Conservation (phyloP, 2,113 vertebrate genomes). For the Forbesichthys papilliferus region DNA sequence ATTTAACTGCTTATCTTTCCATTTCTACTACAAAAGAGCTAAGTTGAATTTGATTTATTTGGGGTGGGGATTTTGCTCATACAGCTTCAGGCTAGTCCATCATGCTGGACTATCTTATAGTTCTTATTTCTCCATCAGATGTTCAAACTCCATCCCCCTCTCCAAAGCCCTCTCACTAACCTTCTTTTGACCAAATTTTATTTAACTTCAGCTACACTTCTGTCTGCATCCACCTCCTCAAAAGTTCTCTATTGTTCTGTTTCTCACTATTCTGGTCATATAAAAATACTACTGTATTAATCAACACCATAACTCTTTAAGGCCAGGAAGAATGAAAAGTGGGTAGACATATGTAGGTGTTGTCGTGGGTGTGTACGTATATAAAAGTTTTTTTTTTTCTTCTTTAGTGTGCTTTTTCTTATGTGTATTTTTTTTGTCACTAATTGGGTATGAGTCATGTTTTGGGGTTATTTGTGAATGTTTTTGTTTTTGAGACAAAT, state of each 20-base stretch:
- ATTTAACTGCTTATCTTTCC: constrained; percentile 72
- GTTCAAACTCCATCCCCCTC: background rate
- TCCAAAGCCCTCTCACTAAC: background rate
- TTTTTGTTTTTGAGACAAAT: constrained; percentile 50
- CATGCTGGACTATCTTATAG: constrained; percentile 38
- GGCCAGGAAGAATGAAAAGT: constrained; percentile 43
- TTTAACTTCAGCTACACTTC: constrained; percentile 19
- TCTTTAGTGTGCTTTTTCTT: constrained; percentile 44
- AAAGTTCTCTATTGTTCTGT: constrained; percentile 23
- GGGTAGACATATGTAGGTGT: constrained; percentile 48
- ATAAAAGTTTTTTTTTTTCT: constrained; percentile 36
- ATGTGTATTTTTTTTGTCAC: constrained; percentile 65
- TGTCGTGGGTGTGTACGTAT: constrained; percentile 19
- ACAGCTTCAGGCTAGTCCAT: constrained; percentile 38
- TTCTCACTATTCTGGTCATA: constrained; percentile 22
- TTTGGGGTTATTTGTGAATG: constrained; percentile 61
- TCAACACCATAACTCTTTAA: constrained; percentile 55
- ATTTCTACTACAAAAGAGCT: constrained; percentile 67
- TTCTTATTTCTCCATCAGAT: constrained; percentile 10
- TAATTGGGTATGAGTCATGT: constrained; percentile 54
- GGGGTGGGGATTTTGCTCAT: constrained; percentile 26
- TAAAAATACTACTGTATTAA: constrained; percentile 69
- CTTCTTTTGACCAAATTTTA: constrained; percentile 7
- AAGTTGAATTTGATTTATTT: constrained; percentile 46
- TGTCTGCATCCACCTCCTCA: constrained; percentile 20